Base-by-base conservation (phyloP, 2,797 vertebrate species). In the Cryptoprocta ferox region DNA sequence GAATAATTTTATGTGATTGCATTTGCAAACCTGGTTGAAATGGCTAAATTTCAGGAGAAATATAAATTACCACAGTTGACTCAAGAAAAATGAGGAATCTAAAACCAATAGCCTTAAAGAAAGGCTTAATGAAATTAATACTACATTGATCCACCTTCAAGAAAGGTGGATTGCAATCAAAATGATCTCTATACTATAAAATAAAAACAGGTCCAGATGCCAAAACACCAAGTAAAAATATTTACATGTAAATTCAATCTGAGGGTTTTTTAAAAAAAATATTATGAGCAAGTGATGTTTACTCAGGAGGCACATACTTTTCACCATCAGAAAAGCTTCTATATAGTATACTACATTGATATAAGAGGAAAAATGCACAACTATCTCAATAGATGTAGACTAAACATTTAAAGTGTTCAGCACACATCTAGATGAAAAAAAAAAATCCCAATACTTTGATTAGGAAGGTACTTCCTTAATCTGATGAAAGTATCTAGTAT, bases 161-260 rank as follows among this genome's bases (percentile, higher is more conserved):
- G 48, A 82, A 78, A 75, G 39, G 26, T 86, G 42, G 9, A 89
- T 6, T 42, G 0, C n/a, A 73, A 89, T 78, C 6, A 75, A 83
- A 96, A 95, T 79, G 12, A 70, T 63, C 12, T 9, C 71, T 32
- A 42, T 42, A 39, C 56, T n/a, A 39, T 83, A 66, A 86, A 70
- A 5, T 71, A 53, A 89, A 89, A 96, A 95, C 8, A 95, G 7
- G 9, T 73, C 37, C 76, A 92, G 42, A 59, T 53, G 9, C 24
- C 95, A 82, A 96, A 91, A 48, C 73, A 66, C 35, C 88, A 85
- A 93, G 91, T 94, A 85, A 91, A 91, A 70, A 82, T 89, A 85
- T 42, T 78, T 70, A 53, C 30, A 35, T 71, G 2, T 48, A 83
- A 35, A 91, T 89, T 89, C 89, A 30, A 91, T 37, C 42, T 90